These are phyloP conservation scores for Corynorhinus townsendii DNA, from an alignment of 2,113 vertebrate species.

Conservation along the genomic window DNA sequence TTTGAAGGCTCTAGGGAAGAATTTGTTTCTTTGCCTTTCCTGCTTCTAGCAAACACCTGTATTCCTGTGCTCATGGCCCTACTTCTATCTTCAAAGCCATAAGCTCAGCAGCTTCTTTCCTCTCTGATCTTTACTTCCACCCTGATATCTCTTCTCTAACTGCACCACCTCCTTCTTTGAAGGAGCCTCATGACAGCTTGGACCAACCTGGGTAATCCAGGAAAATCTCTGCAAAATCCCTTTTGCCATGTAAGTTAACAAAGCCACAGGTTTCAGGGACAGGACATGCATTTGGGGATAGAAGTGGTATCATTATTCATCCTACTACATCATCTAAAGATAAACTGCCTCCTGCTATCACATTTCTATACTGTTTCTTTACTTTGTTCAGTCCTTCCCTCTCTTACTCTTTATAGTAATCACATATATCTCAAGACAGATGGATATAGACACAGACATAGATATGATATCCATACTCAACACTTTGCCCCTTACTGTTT, in stretches of 20 bases:
- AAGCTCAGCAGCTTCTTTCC: neutral
- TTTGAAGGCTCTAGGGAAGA: neutral
- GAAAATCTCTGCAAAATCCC: neutral
- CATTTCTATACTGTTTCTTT: neutral
- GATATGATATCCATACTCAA: neutral
- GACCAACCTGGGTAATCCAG: neutral
- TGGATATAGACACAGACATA: neutral
- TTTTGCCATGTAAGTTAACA: neutral
- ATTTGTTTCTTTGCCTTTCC: neutral
- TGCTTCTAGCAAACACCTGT: neutral
- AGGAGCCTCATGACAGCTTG: neutral
- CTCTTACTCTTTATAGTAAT: neutral
- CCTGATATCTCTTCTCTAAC: neutral
- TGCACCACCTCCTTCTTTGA: neutral
- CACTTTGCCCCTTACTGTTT: neutral
- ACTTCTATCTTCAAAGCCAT: neutral
- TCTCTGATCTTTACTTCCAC: neutral
- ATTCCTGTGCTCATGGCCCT: neutral
- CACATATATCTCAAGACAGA: too few relatives aligned
- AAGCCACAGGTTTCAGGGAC: neutral
- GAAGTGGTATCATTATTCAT: neutral
- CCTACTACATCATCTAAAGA: neutral
- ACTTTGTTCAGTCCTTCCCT: neutral
- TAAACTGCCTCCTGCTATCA: neutral
- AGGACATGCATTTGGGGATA: neutral